Evolutionary conservation across 2,888 invertebrate species (phyloP), one percentile per base, ranked within the genome.

Genomic region (Synergus umbraculus): DNA sequence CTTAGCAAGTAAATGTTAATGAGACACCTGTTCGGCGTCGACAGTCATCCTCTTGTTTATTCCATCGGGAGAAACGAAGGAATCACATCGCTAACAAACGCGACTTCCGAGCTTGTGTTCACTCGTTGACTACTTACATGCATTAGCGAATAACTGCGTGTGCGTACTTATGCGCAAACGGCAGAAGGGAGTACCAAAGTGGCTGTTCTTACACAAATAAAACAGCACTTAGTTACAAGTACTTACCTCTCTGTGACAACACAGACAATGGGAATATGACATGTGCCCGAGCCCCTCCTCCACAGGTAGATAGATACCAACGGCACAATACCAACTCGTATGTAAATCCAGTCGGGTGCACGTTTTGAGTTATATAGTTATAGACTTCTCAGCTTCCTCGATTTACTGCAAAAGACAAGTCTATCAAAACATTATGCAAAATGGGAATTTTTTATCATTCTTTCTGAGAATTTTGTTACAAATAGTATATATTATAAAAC

Each of bases 251-350:
- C 87, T 87, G 85, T 86, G 88, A 89, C 88, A 90, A 91, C 89
- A 89, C 87, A 89, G 90, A 91, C 90, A 92, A 91, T 91, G 91
- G 89, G 89, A 92, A 91, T 90, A 90, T 89, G 91, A 91, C 91
- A 91, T 90, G 88, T 90, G 90, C 88, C 89, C 85, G 86, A 85
- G 86, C 81, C 85, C 83, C 83, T 83, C 82, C 85, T 83, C 82
- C 83, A 83, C 13, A 63, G 84, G 85, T 85, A 87, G 85, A 86
- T 88, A 86, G 87, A 86, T 83, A 83, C 79, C 73, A 84, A 76
- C 73, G 76, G 76, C 81, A 81, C 80, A 84, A 89, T 88, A 86
- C 86, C 87, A 90, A 88, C 90, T 89, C 88, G 87, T 88, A 91
- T 90, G 91, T 86, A 91, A 91, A 91, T 90, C 85, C 85, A 86